A percentile compares a stretch with the other conserved stretches of the same genome.
phyloP scores from a whole-genome alignment of 2,797 vertebrate species.

The Megalops cyprinoides region DNA sequence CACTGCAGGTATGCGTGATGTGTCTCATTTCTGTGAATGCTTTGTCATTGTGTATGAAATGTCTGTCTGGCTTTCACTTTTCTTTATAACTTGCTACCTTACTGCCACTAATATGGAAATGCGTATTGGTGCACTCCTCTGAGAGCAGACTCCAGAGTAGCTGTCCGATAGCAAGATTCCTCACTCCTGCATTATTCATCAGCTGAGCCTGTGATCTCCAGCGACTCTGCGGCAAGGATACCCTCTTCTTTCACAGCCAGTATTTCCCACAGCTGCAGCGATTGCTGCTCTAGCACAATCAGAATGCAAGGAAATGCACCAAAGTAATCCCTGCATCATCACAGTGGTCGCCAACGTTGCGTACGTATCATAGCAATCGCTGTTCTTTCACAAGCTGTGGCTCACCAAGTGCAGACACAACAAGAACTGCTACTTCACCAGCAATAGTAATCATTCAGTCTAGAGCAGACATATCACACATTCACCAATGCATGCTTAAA shows the following conservation, averaged over 20 bases:
- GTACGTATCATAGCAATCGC: neutral
- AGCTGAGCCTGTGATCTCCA: neutral
- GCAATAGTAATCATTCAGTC: neutral
- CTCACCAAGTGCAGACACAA: neutral
- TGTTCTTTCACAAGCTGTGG: neutral
- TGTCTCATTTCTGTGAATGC: too few relatives aligned
- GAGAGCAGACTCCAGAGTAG: neutral
- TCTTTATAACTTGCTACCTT: neutral
- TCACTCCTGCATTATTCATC: conserved; percentile 26
- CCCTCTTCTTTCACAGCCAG: neutral
- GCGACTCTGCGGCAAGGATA: neutral
- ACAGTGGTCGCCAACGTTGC: neutral
- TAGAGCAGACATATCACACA: neutral
- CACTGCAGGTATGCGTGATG: too few relatives aligned
- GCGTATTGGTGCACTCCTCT: neutral
- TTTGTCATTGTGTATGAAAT: too few relatives aligned
- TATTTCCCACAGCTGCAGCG: neutral
- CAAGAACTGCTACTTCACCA: neutral
- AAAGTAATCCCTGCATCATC: neutral
- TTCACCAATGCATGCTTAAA: neutral
- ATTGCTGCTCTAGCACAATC: neutral
- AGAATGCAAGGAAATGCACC: neutral
- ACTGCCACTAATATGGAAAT: too few relatives aligned
- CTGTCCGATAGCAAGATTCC: neutral
- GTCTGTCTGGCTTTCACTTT: conserved; percentile 1